These are phyloP conservation scores for Pleuronectes platessa DNA, from an alignment of 2,113 vertebrate genomes.

Conservation along the genomic window DNA sequence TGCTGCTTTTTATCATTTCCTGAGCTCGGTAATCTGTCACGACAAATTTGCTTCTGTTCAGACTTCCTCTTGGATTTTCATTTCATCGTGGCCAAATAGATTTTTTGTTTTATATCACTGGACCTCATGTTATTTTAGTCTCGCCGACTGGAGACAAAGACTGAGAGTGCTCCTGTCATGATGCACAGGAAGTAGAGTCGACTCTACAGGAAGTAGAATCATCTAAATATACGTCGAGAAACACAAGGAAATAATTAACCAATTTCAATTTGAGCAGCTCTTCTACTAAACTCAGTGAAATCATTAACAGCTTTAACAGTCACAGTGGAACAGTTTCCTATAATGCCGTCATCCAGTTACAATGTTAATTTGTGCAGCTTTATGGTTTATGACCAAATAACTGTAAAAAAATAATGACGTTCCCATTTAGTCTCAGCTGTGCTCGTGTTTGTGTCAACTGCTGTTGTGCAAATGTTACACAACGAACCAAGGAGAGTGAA, in stretches of 20 bases:
- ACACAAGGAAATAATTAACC: not conserved
- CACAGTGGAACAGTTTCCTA: not conserved
- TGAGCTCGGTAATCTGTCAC: slow-evolving; percentile 37
- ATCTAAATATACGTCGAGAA: too few relatives aligned
- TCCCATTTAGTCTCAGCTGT: not conserved
- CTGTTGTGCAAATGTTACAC: not conserved
- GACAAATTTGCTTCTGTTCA: slow-evolving; percentile 35
- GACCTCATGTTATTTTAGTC: slow-evolving; percentile 27
- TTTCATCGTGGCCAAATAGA: slow-evolving; percentile 26
- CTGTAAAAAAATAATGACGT: not conserved
- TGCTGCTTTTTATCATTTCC: slow-evolving; percentile 36
- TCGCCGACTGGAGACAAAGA: not conserved
- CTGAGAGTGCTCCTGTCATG: slow-evolving; percentile 6
- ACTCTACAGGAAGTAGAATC: not conserved
- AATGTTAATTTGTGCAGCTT: not conserved
- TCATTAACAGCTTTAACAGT: not conserved
- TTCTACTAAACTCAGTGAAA: not conserved
- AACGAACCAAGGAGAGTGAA: not conserved
- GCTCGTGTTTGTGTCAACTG: not conserved
- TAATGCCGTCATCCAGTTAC: not conserved
- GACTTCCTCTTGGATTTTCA: slow-evolving; percentile 10
- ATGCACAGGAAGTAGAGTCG: not conserved
- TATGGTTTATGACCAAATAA: not conserved
- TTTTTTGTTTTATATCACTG: slow-evolving; percentile 27
- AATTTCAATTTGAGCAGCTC: not conserved